Conservation (phyloP, 2,888 invertebrate species). For the Drosophila tanythrix region DNA sequence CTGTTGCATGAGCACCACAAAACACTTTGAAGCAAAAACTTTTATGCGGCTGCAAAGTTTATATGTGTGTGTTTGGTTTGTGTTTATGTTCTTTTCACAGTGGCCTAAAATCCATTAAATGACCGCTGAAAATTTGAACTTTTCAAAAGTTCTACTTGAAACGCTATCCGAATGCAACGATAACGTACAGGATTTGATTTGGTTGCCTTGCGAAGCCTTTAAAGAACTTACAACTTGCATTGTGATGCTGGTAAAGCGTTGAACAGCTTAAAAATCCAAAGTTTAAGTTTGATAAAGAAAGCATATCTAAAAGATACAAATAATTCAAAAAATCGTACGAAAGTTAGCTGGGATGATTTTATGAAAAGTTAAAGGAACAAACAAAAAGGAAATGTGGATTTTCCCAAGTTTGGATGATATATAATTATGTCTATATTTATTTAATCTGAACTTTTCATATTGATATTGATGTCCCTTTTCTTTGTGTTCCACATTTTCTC, state of each 20-base stretch:
- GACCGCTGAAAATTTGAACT: neutral
- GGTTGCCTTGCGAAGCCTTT: neutral
- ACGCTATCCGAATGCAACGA: neutral
- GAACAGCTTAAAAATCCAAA: neutral
- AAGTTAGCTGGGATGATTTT: neutral
- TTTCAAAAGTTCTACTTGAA: neutral
- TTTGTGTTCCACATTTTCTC: neutral
- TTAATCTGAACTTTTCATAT: neutral
- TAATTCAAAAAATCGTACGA: neutral
- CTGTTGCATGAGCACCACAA: slow-evolving; percentile 50
- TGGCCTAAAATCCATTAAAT: slow-evolving; percentile 14
- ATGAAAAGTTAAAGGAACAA: neutral
- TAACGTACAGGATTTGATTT: neutral
- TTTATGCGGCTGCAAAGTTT: slow-evolving; percentile 44
- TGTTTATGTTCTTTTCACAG: slow-evolving; percentile 22
- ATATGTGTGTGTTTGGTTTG: slow-evolving; percentile 2
- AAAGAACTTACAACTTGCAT: neutral
- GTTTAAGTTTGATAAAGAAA: neutral
- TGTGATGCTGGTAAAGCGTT: neutral
- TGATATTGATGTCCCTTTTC: neutral
- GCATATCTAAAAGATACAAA: neutral
- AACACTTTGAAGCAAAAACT: slow-evolving; percentile 71
- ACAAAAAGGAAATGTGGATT: neutral
- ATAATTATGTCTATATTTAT: neutral
- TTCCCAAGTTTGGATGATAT: neutral